phyloP scores from a whole-genome alignment of 2,113 vertebrate genomes.

The Passer montanus region DNA sequence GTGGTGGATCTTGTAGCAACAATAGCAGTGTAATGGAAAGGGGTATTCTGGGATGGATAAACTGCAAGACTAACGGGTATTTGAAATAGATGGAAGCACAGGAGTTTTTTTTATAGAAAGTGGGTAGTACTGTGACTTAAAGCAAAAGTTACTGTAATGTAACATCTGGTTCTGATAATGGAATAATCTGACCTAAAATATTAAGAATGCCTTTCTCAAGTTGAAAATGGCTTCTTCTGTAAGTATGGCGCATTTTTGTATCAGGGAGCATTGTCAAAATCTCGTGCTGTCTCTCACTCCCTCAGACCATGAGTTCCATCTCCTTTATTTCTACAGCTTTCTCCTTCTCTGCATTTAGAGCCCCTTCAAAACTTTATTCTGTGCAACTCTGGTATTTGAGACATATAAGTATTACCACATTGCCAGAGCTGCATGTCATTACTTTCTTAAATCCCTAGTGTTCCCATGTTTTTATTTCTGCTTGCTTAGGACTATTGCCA shows the following conservation, averaged over 20 bases:
- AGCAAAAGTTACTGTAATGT: background rate
- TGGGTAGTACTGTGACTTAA: background rate
- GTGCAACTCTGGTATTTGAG: background rate
- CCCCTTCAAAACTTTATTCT: background rate
- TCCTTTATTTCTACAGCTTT: conserved; percentile 2
- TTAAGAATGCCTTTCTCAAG: background rate
- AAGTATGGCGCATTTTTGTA: background rate
- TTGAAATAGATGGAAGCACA: background rate
- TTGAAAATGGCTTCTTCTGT: background rate
- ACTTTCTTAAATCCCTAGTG: background rate
- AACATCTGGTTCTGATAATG: background rate
- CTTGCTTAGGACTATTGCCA: background rate
- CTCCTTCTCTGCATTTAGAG: background rate
- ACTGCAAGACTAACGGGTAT: background rate
- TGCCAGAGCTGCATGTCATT: background rate
- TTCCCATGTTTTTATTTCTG: background rate
- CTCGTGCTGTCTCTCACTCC: background rate
- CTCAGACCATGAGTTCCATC: background rate
- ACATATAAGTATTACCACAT: background rate
- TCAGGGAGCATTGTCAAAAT: background rate
- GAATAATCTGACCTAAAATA: background rate
- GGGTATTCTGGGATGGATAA: background rate
- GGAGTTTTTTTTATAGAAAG: background rate
- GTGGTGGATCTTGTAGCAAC: background rate
- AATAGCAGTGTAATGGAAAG: background rate